A percentile compares a stretch with the other conserved stretches of the same genome.
phyloP scores from a whole-genome alignment of 1,140 invertebrate species.

The Holotrichia oblita region DNA sequence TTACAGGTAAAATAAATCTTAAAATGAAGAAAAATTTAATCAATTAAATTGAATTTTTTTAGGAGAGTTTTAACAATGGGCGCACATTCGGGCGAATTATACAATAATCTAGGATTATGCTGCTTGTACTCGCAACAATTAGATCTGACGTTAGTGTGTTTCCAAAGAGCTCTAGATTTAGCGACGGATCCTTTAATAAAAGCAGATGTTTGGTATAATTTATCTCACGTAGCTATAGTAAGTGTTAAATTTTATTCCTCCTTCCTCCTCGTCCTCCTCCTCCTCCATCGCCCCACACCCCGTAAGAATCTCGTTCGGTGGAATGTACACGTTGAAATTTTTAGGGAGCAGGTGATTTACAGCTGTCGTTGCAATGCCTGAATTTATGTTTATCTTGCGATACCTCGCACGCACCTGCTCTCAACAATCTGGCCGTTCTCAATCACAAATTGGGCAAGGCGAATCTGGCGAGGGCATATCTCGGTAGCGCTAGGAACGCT shows the following conservation, averaged over 20 bases:
- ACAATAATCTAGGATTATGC: conserved; percentile 95
- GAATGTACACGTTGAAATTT: conserved; percentile 52
- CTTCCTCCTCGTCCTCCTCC: neutral
- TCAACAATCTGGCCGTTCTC: conserved; percentile 92
- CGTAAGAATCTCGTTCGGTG: neutral
- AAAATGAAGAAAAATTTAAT: neutral
- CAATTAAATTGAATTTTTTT: conserved; percentile 61
- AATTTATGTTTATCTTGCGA: conserved; percentile 85
- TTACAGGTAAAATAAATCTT: conserved; percentile 76
- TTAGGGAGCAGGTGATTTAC: conserved; percentile 89
- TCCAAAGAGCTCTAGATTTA: conserved; percentile 89
- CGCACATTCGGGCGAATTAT: conserved; percentile 92
- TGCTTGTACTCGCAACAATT: conserved; percentile 98
- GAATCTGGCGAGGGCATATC: conserved; percentile 73
- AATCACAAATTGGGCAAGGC: conserved; percentile 74
- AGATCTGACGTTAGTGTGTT: conserved; percentile 93
- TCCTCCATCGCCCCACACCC: neutral
- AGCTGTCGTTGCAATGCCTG: conserved; percentile 89
- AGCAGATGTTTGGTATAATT: conserved; percentile 93
- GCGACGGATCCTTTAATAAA: conserved; percentile 74
- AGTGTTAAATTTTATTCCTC: conserved; percentile 59
- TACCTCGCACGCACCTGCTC: conserved; percentile 87
- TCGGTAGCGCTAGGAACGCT: conserved; percentile 64
- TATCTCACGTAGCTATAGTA: conserved; percentile 93
- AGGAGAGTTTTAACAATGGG: conserved; percentile 96